phyloP scores from a whole-genome alignment of 1,140 invertebrate species.

The Drosophila kepulauana region DNA sequence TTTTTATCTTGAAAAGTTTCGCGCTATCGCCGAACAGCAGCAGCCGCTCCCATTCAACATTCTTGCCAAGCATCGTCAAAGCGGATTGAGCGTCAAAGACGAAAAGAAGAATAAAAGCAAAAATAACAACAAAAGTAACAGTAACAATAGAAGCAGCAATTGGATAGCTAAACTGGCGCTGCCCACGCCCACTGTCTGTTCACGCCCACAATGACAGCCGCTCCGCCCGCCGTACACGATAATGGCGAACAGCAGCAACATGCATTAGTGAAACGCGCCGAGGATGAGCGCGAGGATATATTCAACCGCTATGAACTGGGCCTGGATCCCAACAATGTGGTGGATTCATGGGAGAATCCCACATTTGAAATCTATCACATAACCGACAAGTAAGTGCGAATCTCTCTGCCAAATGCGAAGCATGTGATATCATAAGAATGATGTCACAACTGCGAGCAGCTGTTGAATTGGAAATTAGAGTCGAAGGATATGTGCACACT shows the following conservation, averaged over 20 bases:
- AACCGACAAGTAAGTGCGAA: constrained; percentile 90
- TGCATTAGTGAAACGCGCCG: constrained; percentile 90
- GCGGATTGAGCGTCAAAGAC: constrained; percentile 17
- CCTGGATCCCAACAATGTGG: constrained; percentile 94
- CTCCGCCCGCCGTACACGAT: constrained; percentile 49
- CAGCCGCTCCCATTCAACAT: constrained; percentile 65
- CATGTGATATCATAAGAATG: constrained; percentile 19
- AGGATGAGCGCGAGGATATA: constrained; percentile 96
- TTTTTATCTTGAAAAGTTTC: constrained; percentile 68
- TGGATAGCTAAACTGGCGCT: constrained; percentile 43
- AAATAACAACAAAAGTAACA: constrained; percentile 8
- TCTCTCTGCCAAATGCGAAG: neutral
- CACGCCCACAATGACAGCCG: constrained; percentile 55
- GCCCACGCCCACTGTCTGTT: constrained; percentile 26
- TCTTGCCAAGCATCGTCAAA: constrained; percentile 41
- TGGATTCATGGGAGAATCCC: constrained; percentile 99
- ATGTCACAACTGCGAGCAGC: constrained; percentile 27
- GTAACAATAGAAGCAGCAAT: constrained; percentile 24
- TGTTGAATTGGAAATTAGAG: neutral
- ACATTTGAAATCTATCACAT: constrained; percentile 97
- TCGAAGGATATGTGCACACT: neutral
- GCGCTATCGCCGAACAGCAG: constrained; percentile 67
- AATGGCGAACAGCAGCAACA: constrained; percentile 75
- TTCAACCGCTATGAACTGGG: constrained; percentile 97
- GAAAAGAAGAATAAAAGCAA: constrained; percentile 19